Evolutionary conservation across 2,797 vertebrate species (phyloP).

Genomic region (Peromyscus nudipes): DNA sequence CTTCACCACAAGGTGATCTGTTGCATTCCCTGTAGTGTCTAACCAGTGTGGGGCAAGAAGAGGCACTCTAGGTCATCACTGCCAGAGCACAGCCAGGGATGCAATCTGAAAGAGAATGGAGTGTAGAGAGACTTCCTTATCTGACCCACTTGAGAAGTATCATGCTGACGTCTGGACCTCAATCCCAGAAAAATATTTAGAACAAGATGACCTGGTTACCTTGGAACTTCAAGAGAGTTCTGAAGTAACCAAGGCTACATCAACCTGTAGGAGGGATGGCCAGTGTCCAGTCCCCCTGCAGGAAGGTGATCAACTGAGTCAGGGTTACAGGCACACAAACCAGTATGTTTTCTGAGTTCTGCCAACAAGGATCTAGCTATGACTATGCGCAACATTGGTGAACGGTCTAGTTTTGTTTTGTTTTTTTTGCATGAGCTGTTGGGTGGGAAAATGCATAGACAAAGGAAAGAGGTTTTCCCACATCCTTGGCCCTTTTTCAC

Average conservation of each 20-base stretch:
- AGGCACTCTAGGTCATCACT: not conserved
- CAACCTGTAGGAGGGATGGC: not conserved
- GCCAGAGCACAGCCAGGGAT: not conserved
- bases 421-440: not conserved
- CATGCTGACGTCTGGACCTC: constrained; percentile 60
- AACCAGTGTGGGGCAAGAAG: not conserved
- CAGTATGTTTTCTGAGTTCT: constrained; percentile 25
- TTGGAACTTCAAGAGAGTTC: constrained; percentile 63
- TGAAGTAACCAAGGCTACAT: constrained; percentile 56
- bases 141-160: constrained; percentile 66
- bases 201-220: constrained; percentile 64
- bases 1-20: not conserved
- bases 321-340: not conserved
- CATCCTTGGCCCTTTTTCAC: not conserved
- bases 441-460: not conserved
- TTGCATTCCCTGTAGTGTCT: not conserved
- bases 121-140: not conserved
- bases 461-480: not conserved
- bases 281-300: not conserved
- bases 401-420: not conserved
- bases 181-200: constrained; percentile 73
- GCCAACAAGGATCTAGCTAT: not conserved
- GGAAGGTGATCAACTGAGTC: constrained; percentile 55
- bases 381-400: not conserved
- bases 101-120: constrained; percentile 1